Evolutionary conservation across 2,113 vertebrate genomes (phyloP), one percentile per base, ranked within the genome.

Genomic region (Caloenas nicobarica): DNA sequence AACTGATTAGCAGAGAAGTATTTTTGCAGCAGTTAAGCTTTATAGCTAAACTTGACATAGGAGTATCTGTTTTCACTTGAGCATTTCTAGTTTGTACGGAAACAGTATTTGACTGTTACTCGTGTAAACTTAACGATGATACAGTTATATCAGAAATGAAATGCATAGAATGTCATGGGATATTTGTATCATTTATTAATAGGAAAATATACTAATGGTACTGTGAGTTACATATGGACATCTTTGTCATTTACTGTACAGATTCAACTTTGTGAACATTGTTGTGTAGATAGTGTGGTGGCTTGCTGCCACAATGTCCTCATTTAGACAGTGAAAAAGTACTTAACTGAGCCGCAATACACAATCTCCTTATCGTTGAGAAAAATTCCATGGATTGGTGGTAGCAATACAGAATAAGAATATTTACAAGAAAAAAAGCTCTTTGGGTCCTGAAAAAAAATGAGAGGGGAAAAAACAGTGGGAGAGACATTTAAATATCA

Each of bases 1-100:
- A 93, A 86, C 65, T 84, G 91, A 96, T 88, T 72, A 93, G 24
- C 51, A 79, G 36, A 48, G 77, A 91, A 92, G 60, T 34, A 87
- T 91, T 93, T 95, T 77, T 78, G 48, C 78, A 87, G 76, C 23
- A 86, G 61, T 94, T 94, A 93, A 94, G 89, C 81, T 94, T 95
- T 91, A 92, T 28, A 79, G 56, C 48, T 93, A 89, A 93, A 92
- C 51, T 46, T 81, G 86, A 36, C 0, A 3, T 9, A 68, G 48
- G 33, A 46, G 34, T 56, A 33, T 60, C 40, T 81, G 19, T 93
- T 93, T 82, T 83, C 60, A 34, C 24, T 57, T 26, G 8, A 46
- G 13, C 6, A 28, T 91, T 94, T 89, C 36, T 69, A 42, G 36
- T 38, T 88, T 82, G 16, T 42, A 24, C 26, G 88, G 71, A 51